Percentiles rank a stretch among this genome's conserved stretches.
These are phyloP conservation scores for Callosobruchus maculatus DNA, from an alignment of 2,888 invertebrate species.

Conservation along the genomic window DNA sequence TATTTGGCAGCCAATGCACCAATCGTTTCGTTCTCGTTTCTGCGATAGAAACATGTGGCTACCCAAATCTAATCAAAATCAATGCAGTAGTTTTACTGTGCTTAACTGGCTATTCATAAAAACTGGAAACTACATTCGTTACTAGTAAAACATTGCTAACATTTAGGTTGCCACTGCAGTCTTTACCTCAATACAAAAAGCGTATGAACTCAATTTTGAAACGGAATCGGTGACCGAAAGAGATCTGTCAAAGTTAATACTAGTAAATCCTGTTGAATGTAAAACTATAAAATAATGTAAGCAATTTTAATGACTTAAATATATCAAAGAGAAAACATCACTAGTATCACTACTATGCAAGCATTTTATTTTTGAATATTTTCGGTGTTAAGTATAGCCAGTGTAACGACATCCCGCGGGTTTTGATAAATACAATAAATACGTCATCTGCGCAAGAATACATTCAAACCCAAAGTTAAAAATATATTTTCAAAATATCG, in stretches of 20 bases:
- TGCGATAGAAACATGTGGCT: no score
- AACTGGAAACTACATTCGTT: no score
- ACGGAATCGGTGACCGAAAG: not conserved
- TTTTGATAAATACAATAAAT: not conserved
- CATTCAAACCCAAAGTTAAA: not conserved
- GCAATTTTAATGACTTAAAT: not conserved
- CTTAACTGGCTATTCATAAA: no score
- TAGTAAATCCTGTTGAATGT: not conserved
- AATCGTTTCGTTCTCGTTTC: no score
- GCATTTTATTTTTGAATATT: not conserved
- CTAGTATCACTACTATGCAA: not conserved
- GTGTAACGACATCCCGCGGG: not conserved
- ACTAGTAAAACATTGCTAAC: no score
- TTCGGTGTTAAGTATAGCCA: not conserved
- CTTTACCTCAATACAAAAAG: no score
- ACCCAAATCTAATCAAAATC: no score
- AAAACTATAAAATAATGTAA: not conserved
- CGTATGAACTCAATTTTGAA: not conserved
- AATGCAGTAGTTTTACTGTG: no score
- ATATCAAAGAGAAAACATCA: not conserved
- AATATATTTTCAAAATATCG: not conserved
- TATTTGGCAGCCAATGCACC: no score
- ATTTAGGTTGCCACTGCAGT: no score
- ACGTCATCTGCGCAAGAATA: not conserved
- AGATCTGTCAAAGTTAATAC: not conserved